Conservation (phyloP, 2,113 vertebrate species). For the Hemicordylus capensis region DNA sequence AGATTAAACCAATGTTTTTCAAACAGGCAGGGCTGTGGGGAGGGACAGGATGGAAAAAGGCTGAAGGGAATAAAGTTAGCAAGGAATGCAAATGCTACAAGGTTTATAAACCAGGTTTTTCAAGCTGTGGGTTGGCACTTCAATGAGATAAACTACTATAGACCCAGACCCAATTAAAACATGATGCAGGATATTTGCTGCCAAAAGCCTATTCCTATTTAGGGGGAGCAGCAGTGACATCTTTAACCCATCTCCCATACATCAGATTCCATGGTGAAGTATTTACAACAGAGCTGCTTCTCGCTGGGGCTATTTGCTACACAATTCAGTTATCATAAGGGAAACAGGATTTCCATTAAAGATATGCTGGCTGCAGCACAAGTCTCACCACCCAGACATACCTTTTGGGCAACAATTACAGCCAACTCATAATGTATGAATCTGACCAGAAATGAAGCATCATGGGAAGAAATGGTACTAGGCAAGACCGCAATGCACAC, state of each 20-base stretch:
- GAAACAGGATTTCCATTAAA: neutral
- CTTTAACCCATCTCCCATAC: neutral
- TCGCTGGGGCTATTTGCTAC: neutral
- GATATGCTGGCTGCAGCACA: neutral
- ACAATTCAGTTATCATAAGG: neutral
- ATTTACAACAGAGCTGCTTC: neutral
- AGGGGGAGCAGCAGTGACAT: neutral
- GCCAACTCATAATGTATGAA: neutral
- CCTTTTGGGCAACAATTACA: neutral
- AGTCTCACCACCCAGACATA: too few relatives aligned
- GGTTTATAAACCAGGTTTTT: neutral
- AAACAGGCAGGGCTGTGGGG: neutral
- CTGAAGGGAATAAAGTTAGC: neutral
- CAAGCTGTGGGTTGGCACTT: neutral
- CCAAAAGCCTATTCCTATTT: neutral
- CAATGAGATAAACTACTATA: neutral
- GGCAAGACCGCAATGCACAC: neutral
- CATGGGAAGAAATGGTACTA: neutral
- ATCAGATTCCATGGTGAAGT: neutral
- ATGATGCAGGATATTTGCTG: neutral
- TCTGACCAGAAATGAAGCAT: neutral
- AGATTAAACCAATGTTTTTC: neutral
- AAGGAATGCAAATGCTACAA: neutral
- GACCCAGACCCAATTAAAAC: neutral
- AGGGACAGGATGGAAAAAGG: neutral